phyloP scores from a whole-genome alignment of 2,797 vertebrate species.

The Schizothorax lantsangensis region DNA sequence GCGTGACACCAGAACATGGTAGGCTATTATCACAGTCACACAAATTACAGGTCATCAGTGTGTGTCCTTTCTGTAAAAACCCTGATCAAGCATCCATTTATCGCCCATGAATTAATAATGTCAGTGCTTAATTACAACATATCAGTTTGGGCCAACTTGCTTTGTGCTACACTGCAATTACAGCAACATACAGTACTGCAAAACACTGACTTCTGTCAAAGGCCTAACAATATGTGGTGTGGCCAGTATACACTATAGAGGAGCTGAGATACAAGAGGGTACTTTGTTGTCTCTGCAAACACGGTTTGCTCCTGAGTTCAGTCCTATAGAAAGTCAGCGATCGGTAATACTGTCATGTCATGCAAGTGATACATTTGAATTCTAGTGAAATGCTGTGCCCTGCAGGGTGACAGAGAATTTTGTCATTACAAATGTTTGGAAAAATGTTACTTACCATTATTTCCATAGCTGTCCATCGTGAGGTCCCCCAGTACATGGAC shows the following conservation, averaged over 20 bases:
- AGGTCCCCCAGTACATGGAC: slow-evolving; percentile 99
- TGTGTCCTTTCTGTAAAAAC: slow-evolving; percentile 51
- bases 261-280: not conserved
- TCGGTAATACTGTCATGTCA: not conserved
- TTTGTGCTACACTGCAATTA: slow-evolving; percentile 40
- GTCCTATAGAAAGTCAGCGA: not conserved
- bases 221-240: slow-evolving; percentile 37
- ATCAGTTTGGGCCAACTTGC: slow-evolving; percentile 63
- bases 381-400: not conserved
- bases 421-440: not conserved
- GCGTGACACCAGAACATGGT: slow-evolving; percentile 55
- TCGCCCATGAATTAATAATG: slow-evolving; percentile 67
- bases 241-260: not conserved
- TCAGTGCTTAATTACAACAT: slow-evolving; percentile 70
- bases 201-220: slow-evolving; percentile 20
- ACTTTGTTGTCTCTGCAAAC: not conserved
- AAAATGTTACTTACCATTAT: slow-evolving; percentile 88
- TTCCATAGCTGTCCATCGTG: slow-evolving; percentile 98
- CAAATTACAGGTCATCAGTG: slow-evolving; percentile 67
- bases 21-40: slow-evolving; percentile 44
- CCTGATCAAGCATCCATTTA: slow-evolving; percentile 54
- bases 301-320: not conserved
- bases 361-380: not conserved
- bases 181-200: slow-evolving; percentile 1
- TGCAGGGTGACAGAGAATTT: not conserved